Evolutionary conservation across 2,888 invertebrate genomes (phyloP), one percentile per base, ranked within the genome.

Genomic region (Spisula subtruncata): DNA sequence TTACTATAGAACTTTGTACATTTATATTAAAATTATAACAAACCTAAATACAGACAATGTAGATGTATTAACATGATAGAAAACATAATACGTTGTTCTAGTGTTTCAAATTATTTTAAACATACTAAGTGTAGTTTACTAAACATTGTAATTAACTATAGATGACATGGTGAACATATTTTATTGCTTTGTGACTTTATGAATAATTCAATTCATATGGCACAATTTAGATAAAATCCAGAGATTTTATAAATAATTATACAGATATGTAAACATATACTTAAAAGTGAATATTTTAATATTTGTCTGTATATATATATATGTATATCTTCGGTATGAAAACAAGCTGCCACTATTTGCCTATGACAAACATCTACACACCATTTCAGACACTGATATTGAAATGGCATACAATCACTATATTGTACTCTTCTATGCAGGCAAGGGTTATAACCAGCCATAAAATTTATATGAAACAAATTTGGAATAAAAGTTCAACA

Each of bases 11-110:
- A 51, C 18, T 48, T 82, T 54, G 20, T 56, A 54, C 48, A 51
- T 32, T 51, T 51, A n/a, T 83, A 66, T 60, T 12, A 29, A 83
- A 51, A 82, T 54, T 35, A 82, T 71, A 75, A 75, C 75, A 75
- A 75, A 20, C 6, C 48, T 48, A 81, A 6, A 25, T 46, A 81
- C 20, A n/a, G 10, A 32, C 4, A 41, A 41, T 41, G 41, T 41
- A 41, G 2, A 41, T 41, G 8, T 41, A 25, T 25, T n/a, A n/a
- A n/a, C n/a, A n/a, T n/a, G n/a, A 25, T 8, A 46, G 25, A 81
- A 81, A 46, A 81, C 48, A 48, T 0, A 25, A 66, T 41, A 41
- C 4, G 2, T 2, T 41, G 41, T 41, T 41, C 25, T 66, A 8
- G n/a, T 25, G 60, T n/a, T 66, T 25, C 10, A 8, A 25, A 14